Base-by-base conservation (phyloP, 1,140 invertebrate species). In the Amphibalanus amphitrite region DNA sequence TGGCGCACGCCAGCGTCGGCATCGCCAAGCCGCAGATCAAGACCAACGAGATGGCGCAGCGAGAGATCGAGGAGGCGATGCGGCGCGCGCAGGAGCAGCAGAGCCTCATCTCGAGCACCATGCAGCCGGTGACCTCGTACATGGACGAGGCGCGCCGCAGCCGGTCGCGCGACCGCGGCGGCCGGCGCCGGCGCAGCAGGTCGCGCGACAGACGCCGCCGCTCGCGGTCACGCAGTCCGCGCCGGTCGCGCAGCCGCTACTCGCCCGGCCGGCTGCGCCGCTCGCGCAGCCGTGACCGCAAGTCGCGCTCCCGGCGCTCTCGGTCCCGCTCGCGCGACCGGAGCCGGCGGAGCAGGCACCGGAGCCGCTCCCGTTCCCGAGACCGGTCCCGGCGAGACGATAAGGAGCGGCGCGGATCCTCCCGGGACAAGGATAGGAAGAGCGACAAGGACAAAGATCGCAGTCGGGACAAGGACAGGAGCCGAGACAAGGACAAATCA, bases 1-100 rank as follows among this genome's bases (percentile, higher is more conserved):
- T 97, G 20, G 88, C 87, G 74, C 95, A 97, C 82, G 90, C 95
- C 0, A 94, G 88, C 38, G 89, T 92, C 79, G 88, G 90, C 3
- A 97, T 98, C 71, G 85, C 87, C 0, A 97, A 96, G 78, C 95
- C 95, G 3, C 92, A 93, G 79, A 89, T 91, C 0, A 97, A 97
- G 80, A 93, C 89, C 73, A 95, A 95, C 80, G 93, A 97, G 80
- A 92, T 91, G 8, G 92, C 93, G 0, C 92, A 95, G 77, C 86
- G 90, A 69, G 94, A 97, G 82, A 96, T 97, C 69, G 94, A 97
- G 78, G 95, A 97, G 79, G 94, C 94, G 0, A 95, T 98, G 93
- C 92, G 92, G 38, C 84, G 94, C 74, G 93, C 96, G 0, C 95
- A 95, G 77, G 93, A 97, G 82, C 93, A 93, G 0, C 93, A 96